Base-by-base conservation (phyloP, 2,797 vertebrate genomes). In the Cygnus olor region DNA sequence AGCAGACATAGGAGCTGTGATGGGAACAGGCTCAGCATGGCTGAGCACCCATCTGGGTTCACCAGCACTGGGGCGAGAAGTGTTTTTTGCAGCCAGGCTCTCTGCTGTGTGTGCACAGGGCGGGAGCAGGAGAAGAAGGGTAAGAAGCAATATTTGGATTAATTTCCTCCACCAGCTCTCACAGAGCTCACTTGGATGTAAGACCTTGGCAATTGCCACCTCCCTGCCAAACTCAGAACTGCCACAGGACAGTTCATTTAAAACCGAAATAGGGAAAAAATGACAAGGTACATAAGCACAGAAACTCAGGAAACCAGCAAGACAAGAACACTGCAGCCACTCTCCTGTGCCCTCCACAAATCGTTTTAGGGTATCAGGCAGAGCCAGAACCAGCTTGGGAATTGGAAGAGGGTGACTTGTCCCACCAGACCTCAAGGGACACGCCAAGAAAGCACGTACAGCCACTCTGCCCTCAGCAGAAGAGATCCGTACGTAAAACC, bases 1-100 rank as follows among this genome's bases (percentile, higher is more conserved):
- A 8, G 38, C 6, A 40, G 49, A 51, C 42, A 30, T 2, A 3
- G 56, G 34, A 7, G 20, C 19, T 2, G 0, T 7, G 63, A 16
- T 13, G 19, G 49, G 17, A 30, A 19, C 2, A 0, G 54, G 11
- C 3, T 85, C 6, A 53, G n/a, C 21, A 10, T 3, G 3, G n/a
- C 2, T 18, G 10, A 91, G 53, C 56, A 36, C 5, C 24, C 8
- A 24, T 0, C 3, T 10, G 82, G 57, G 12, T 5, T 57, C 32
- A 32, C 20, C 4, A 4, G 21, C 18, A 11, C 25, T 15, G 18
- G 56, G 16, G 32, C 20, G 21, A 40, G 30, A 36, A 80, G 9
- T 4, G 58, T 14, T 57, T 80, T 72, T 32, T 74, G 49, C 47
- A n/a, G 24, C 2, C 2, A 54, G 28, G 40, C 5, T 51, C 32